phyloP scores from a whole-genome alignment of 2,113 vertebrate genomes.

The Chelonoidis abingdonii region DNA sequence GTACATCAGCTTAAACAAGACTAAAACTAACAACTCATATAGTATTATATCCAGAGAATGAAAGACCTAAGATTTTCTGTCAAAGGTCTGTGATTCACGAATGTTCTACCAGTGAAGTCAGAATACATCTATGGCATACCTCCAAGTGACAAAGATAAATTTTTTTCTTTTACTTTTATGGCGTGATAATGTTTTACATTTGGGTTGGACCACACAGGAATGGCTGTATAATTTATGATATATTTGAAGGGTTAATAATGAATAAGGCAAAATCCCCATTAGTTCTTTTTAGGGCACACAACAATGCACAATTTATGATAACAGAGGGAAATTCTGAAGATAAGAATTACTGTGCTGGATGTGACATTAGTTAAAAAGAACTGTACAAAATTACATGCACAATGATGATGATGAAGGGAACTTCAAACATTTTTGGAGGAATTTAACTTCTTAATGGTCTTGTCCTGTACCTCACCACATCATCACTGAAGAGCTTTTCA shows the following conservation, averaged over 20 bases:
- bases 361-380: neutral
- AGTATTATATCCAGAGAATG: fast-evolving
- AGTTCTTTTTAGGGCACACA: neutral
- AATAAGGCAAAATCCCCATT: neutral
- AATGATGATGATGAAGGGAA: neutral
- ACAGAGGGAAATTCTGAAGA: neutral
- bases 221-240: neutral
- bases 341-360: neutral
- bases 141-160: neutral
- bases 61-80: neutral
- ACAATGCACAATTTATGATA: neutral
- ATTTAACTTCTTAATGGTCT: neutral
- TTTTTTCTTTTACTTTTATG: too few relatives aligned
- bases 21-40: neutral
- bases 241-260: neutral
- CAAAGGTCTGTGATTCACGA: neutral
- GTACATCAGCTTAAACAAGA: neutral
- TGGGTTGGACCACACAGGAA: neutral
- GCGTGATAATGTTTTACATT: neutral
- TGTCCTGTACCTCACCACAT: slow-evolving; percentile 15
- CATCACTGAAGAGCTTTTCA: slow-evolving; percentile 55
- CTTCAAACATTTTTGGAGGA: neutral
- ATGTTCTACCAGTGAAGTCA: neutral
- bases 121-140: neutral
- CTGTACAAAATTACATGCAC: neutral